phyloP scores from a whole-genome alignment of 2,888 invertebrate species.

The Tinea semifulvella region DNA sequence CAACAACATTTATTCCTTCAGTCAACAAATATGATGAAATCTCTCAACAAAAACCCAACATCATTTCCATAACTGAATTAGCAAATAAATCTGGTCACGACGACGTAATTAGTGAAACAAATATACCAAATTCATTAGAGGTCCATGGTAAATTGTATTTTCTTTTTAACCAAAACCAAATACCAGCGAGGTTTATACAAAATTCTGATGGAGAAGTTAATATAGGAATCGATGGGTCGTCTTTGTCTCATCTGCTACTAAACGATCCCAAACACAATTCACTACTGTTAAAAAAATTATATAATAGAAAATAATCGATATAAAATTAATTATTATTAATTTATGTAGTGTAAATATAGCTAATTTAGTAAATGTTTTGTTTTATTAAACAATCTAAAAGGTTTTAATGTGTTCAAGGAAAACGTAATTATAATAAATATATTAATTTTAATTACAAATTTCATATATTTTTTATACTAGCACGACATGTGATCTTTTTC shows the following conservation, averaged over 20 bases:
- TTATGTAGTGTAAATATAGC: too few relatives aligned
- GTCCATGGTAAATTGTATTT: constrained; percentile 11
- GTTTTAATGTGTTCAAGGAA: too few relatives aligned
- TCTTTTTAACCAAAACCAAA: neutral
- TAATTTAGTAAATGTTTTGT: too few relatives aligned
- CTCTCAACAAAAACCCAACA: neutral
- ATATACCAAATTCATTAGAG: neutral
- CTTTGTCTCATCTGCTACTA: constrained; percentile 5
- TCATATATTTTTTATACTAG: too few relatives aligned
- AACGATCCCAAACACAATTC: constrained; percentile 1
- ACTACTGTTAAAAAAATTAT: neutral
- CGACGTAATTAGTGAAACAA: neutral
- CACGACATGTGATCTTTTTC: too few relatives aligned
- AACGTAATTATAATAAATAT: too few relatives aligned
- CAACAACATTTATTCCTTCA: neutral
- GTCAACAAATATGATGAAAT: too few relatives aligned
- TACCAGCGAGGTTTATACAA: constrained; percentile 7
- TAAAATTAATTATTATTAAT: too few relatives aligned
- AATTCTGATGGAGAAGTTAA: neutral
- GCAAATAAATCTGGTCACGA: constrained; percentile 1
- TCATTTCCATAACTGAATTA: neutral
- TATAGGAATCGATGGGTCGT: neutral
- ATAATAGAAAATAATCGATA: too few relatives aligned
- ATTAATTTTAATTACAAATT: too few relatives aligned
- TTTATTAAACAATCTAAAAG: too few relatives aligned